phyloP scores from a whole-genome alignment of 2,888 invertebrate genomes.

The Drosophila picticornis region DNA sequence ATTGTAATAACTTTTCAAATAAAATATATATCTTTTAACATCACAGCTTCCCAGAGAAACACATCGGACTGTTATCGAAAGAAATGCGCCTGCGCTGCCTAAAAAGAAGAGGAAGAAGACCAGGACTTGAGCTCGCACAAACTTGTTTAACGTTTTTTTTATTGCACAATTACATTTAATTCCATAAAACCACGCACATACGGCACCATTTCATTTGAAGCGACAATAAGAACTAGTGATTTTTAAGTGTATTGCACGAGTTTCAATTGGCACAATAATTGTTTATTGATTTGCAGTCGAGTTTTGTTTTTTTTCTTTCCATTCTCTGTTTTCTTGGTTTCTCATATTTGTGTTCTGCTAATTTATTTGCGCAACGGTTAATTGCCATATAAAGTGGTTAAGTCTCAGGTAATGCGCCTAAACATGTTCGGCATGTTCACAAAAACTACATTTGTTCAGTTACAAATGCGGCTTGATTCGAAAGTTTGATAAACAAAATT shows the following conservation, averaged over 20 bases:
- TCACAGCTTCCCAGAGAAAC: neutral
- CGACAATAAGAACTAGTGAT: slow-evolving; percentile 53
- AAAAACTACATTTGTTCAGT: slow-evolving; percentile 7
- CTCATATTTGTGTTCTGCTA: slow-evolving; percentile 36
- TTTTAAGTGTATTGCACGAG: slow-evolving; percentile 50
- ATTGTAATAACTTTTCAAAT: neutral
- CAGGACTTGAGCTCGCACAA: slow-evolving; percentile 48
- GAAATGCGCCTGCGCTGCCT: slow-evolving; percentile 42
- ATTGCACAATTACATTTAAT: slow-evolving; percentile 61
- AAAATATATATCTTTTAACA: no score
- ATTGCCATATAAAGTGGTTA: slow-evolving; percentile 11
- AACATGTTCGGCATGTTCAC: neutral
- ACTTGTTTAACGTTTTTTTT: slow-evolving; percentile 74
- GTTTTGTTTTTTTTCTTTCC: slow-evolving; percentile 19
- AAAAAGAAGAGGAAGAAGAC: slow-evolving; percentile 34
- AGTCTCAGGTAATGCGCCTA: neutral
- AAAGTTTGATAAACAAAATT: slow-evolving; percentile 16
- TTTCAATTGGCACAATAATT: slow-evolving; percentile 48
- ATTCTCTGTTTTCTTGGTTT: neutral
- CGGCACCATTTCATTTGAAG: slow-evolving; percentile 43
- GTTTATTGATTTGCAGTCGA: slow-evolving; percentile 52
- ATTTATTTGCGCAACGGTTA: slow-evolving; percentile 28
- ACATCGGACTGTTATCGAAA: slow-evolving; percentile 21
- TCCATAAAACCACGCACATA: slow-evolving; percentile 50
- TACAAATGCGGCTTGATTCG: neutral